phyloP scores from a whole-genome alignment of 2,113 vertebrate species.

The Pangasianodon gigas region DNA sequence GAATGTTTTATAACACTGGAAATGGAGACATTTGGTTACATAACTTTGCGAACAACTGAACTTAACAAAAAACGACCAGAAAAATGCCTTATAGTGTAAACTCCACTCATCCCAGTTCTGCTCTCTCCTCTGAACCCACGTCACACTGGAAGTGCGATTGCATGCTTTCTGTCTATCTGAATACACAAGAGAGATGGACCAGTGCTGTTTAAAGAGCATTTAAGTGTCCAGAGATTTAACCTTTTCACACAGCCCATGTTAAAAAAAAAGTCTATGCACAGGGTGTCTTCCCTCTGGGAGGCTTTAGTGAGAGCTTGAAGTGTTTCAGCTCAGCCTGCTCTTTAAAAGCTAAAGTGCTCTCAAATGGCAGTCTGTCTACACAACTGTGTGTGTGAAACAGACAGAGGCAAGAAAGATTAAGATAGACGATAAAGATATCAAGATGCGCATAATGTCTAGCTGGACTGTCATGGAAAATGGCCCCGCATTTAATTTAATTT shows the following conservation, averaged over 20 bases:
- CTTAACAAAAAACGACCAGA: background rate
- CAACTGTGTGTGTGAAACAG: conserved; percentile 27
- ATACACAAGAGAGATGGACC: conserved; percentile 30
- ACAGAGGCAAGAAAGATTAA: background rate
- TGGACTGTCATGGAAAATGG: background rate
- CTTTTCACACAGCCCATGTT: conserved; percentile 54
- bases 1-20: background rate
- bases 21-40: background rate
- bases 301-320: conserved; percentile 68
- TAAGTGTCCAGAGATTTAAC: conserved; percentile 55
- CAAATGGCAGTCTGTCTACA: conserved; percentile 42
- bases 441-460: background rate
- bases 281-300: conserved; percentile 62
- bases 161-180: conserved; percentile 20
- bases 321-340: conserved; percentile 62
- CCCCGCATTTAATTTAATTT: background rate
- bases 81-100: background rate
- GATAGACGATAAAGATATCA: background rate
- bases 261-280: conserved; percentile 40
- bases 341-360: conserved; percentile 59
- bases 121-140: conserved; percentile 1
- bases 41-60: background rate
- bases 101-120: background rate
- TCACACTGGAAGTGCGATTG: conserved; percentile 6
- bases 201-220: conserved; percentile 47